Evolutionary conservation across 2,113 vertebrate genomes (phyloP).

Genomic region (Chitala chitala): DNA sequence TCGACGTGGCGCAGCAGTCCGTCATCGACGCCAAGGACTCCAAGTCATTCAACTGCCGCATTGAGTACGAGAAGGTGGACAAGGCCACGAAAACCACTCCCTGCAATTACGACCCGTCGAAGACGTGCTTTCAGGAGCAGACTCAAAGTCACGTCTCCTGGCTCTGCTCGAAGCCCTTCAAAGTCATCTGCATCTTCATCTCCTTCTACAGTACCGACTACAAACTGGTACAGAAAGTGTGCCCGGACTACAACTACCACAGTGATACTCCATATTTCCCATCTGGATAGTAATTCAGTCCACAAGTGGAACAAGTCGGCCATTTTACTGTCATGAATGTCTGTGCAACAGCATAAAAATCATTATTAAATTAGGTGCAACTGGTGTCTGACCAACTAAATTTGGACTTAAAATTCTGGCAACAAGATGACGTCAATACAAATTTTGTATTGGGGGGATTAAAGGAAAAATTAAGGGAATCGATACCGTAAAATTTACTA

Average conservation of each 20-base stretch:
- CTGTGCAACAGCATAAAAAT: slow-evolving; percentile 63
- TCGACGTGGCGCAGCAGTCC: slow-evolving; percentile 85
- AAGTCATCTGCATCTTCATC: slow-evolving; percentile 99
- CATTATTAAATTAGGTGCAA: slow-evolving; percentile 9
- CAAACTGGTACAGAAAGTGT: slow-evolving; percentile 99
- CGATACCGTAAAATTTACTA: too few relatives aligned
- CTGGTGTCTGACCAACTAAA: slow-evolving; percentile 4
- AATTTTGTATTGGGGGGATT: too few relatives aligned
- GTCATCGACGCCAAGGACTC: slow-evolving; percentile 93
- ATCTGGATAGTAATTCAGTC: slow-evolving; percentile 72
- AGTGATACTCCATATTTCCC: slow-evolving; percentile 96
- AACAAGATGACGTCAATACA: background rate
- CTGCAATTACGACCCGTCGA: slow-evolving; percentile 94
- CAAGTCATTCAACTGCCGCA: slow-evolving; percentile 97
- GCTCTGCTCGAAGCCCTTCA: slow-evolving; percentile 98
- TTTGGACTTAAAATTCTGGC: background rate
- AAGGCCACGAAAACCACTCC: slow-evolving; percentile 91
- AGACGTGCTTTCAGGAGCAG: slow-evolving; percentile 96
- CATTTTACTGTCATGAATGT: slow-evolving; percentile 73
- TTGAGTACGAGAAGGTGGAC: slow-evolving; percentile 96
- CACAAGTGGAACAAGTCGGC: slow-evolving; percentile 46
- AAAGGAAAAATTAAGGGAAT: too few relatives aligned
- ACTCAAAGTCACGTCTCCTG: slow-evolving; percentile 96
- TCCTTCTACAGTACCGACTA: slow-evolving; percentile 99
- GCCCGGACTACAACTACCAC: slow-evolving; percentile 99